phyloP scores from a whole-genome alignment of 2,888 invertebrate species.

The Pimpla rufipes region DNA sequence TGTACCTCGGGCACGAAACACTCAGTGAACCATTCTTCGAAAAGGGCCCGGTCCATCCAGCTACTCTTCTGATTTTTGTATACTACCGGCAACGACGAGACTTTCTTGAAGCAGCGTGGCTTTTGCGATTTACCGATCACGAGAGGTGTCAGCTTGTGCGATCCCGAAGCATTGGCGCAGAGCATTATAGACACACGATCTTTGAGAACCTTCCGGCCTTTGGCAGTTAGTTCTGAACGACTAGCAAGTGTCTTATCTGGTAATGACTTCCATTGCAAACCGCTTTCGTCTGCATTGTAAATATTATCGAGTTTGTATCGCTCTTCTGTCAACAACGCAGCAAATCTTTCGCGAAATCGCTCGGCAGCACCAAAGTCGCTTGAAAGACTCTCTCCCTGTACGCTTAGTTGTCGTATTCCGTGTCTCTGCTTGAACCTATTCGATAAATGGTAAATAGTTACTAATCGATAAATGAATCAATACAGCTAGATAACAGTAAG shows the following conservation, averaged over 20 bases:
- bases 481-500: background rate
- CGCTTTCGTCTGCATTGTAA: constrained; percentile 69
- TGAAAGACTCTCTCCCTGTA: constrained; percentile 9
- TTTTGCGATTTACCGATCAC: constrained; percentile 67
- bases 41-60: constrained; percentile 69
- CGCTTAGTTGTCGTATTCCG: background rate
- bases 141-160: constrained; percentile 67
- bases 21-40: constrained; percentile 64
- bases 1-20: constrained; percentile 21
- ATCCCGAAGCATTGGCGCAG: constrained; percentile 72
- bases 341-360: background rate
- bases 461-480: background rate
- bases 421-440: background rate
- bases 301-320: constrained; percentile 54
- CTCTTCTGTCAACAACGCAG: background rate
- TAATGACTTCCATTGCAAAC: constrained; percentile 67
- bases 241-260: constrained; percentile 66
- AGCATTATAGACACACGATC: constrained; percentile 71
- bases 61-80: constrained; percentile 67
- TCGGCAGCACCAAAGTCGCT: background rate
- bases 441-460: background rate
- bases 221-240: constrained; percentile 66
- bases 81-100: constrained; percentile 60
- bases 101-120: constrained; percentile 71
- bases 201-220: constrained; percentile 71